These are phyloP conservation scores for Lacerta viridis DNA, from an alignment of 2,797 vertebrate genomes.

Conservation along the genomic window DNA sequence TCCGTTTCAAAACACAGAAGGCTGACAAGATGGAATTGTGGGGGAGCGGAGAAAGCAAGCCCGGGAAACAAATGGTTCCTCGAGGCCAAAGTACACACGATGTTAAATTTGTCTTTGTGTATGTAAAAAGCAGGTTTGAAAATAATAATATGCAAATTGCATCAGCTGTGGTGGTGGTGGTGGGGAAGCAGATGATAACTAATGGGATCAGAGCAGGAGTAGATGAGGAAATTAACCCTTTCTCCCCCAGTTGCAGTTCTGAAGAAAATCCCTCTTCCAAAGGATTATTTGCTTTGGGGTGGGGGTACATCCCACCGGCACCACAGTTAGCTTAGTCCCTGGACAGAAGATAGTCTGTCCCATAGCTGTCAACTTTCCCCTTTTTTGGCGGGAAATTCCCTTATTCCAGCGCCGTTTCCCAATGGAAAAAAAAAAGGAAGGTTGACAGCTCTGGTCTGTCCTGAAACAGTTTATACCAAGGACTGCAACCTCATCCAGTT, in stretches of 20 bases:
- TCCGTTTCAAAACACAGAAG: constrained; percentile 20
- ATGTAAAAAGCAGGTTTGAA: background rate
- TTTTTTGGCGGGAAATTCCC: too few species aligned
- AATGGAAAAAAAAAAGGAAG: too few species aligned
- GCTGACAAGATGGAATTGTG: background rate
- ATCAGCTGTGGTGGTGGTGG: background rate
- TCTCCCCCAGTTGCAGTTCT: background rate
- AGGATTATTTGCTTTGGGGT: background rate
- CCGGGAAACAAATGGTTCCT: constrained; percentile 16
- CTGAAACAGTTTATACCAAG: background rate
- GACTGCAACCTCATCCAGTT: background rate
- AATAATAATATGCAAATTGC: background rate
- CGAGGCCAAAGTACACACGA: background rate
- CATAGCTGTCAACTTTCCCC: too few species aligned
- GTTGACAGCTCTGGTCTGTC: background rate
- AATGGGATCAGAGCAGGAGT: background rate
- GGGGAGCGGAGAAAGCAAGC: background rate
- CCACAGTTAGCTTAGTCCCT: background rate
- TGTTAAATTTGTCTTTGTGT: background rate
- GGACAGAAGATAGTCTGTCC: background rate
- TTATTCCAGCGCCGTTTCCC: too few species aligned
- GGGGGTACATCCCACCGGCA: background rate
- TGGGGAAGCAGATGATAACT: background rate
- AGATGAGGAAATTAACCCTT: background rate
- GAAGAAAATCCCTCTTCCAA: background rate